These are phyloP conservation scores for Cylas formicarius DNA, from an alignment of 1,140 invertebrate genomes.

Conservation along the genomic window DNA sequence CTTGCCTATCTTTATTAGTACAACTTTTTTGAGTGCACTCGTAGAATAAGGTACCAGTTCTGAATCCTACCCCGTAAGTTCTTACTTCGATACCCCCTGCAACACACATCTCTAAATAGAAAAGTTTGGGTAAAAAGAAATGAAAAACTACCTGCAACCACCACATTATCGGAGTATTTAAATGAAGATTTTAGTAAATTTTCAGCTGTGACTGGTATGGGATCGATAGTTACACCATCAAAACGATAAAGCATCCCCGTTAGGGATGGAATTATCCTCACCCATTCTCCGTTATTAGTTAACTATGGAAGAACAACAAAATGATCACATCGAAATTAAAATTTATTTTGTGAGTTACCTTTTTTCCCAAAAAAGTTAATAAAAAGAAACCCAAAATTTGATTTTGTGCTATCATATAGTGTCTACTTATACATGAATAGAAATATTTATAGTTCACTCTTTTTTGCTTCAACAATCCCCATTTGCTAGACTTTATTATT, in stretches of 20 bases:
- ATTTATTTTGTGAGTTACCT: too few species aligned
- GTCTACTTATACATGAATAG: neutral
- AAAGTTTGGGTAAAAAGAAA: neutral
- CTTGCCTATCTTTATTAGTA: constrained; percentile 45
- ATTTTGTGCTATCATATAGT: neutral
- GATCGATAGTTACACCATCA: constrained; percentile 80
- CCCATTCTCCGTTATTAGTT: constrained; percentile 75
- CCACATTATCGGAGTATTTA: constrained; percentile 75
- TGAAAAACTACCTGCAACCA: constrained; percentile 66
- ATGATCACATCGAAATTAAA: too few species aligned
- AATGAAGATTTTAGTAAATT: constrained; percentile 76
- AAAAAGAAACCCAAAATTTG: neutral
- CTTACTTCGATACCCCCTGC: constrained; percentile 57
- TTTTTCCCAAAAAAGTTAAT: too few species aligned
- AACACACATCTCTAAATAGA: constrained; percentile 12
- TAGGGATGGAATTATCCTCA: constrained; percentile 84
- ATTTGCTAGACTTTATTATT: too few species aligned
- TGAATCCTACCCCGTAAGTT: constrained; percentile 65
- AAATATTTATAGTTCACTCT: too few species aligned
- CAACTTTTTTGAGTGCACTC: constrained; percentile 72
- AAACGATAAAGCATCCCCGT: constrained; percentile 85
- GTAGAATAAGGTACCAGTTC: constrained; percentile 69
- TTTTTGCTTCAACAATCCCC: too few species aligned
- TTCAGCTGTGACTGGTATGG: constrained; percentile 78
- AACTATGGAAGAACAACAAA: constrained; percentile 58